Base-by-base conservation (phyloP, 2,888 invertebrate genomes). In the Microctonus hyperodae region DNA sequence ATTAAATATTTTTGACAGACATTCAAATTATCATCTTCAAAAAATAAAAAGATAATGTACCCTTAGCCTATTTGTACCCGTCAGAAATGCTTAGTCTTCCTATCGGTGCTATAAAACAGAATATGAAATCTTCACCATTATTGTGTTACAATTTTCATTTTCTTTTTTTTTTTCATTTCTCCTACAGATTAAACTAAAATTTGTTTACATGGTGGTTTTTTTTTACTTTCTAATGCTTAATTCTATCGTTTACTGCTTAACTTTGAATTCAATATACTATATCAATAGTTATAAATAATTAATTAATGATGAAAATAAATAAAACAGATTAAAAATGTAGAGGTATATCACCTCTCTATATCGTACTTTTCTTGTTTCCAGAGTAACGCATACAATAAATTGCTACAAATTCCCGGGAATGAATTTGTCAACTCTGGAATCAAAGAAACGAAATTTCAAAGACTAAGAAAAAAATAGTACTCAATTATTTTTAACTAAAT, bases 41-140 rank as follows among this genome's bases (percentile, higher is more conserved):
- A 33, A 13, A 58, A 31, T 5, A 69, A 59, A 67, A 57, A 64
- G 53, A 56, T 76, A 75, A 75, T 74, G 70, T 70, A 70, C 68
- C 58, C 79, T 79, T 79, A 78, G 72, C 77, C 79, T 82, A 83
- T 83, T 82, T 83, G 82, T 83, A 83, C 82, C 82, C 80, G 77
- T 79, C 80, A 81, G 81, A 83, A 82, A 82, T 78, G 73, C 73
- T 73, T 72, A 74, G 75, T 73, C 74, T 74, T 73, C 70, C 74
- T 76, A 77, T 74, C 68, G 73, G 73, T 73, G 72, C 74, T 76
- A 76, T 73, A 70, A 75, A 72, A 68, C 70, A 68, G 69, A 72
- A 66, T 70, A 69, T 65, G 58, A 35, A 66, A 68, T 40, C 16
- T 50, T 62, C 33, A 61, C 67, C 60, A 62, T 23, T 31, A 28